Conservation (phyloP, 2,888 invertebrate species). For the Chymomyza fuscimana region DNA sequence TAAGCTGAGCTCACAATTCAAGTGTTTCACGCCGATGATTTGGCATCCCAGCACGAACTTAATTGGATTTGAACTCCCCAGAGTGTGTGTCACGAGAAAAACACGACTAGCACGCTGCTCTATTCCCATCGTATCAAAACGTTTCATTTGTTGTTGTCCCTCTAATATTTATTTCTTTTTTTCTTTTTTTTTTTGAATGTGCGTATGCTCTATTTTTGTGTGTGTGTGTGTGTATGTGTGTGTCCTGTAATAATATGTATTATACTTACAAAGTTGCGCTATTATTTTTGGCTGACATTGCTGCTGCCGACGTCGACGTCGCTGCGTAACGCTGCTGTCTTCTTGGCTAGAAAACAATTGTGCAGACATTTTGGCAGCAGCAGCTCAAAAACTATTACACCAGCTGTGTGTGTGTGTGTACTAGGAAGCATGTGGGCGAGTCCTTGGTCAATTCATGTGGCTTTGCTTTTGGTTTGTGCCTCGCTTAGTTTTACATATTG, state of each 20-base stretch:
- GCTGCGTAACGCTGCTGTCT: slow-evolving; percentile 33
- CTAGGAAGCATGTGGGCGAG: slow-evolving; percentile 30
- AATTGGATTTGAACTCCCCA: background rate
- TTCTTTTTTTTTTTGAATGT: background rate
- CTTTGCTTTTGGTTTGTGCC: background rate
- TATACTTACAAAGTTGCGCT: slow-evolving; percentile 53
- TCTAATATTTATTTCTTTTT: background rate
- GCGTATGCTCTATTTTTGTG: slow-evolving; percentile 6
- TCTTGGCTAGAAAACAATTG: slow-evolving; percentile 45
- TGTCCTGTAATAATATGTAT: slow-evolving; percentile 19
- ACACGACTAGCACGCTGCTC: background rate
- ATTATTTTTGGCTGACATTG: slow-evolving; percentile 56
- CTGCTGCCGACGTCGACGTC: background rate
- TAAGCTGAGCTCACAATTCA: background rate
- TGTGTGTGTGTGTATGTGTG: background rate
- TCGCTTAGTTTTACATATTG: slow-evolving; percentile 5
- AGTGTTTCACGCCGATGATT: background rate
- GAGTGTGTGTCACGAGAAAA: background rate
- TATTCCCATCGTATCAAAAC: background rate
- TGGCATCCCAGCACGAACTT: background rate
- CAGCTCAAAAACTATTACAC: slow-evolving; percentile 15
- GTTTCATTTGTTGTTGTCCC: background rate
- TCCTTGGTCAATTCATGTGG: slow-evolving; percentile 45
- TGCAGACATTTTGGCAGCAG: slow-evolving; percentile 68
- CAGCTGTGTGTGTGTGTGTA: slow-evolving; percentile 1